These are phyloP conservation scores for Liasis olivaceus DNA, from an alignment of 2,797 vertebrate species.

Conservation along the genomic window DNA sequence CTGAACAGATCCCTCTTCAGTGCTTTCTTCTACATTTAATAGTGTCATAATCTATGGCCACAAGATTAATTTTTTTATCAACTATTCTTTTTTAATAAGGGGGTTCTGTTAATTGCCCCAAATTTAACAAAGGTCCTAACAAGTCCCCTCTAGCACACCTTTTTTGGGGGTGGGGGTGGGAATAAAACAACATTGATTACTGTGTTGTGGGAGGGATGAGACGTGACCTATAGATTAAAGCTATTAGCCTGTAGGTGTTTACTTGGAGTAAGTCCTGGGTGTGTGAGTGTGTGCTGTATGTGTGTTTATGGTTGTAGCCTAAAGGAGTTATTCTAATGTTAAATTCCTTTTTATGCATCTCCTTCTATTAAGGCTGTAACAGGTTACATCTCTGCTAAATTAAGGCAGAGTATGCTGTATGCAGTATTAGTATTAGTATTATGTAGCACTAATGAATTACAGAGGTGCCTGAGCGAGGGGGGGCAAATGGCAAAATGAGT, in stretches of 20 bases:
- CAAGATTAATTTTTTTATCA: not conserved
- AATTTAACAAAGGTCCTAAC: not conserved
- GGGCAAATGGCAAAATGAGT: not conserved
- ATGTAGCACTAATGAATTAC: not conserved
- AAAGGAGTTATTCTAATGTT: not conserved
- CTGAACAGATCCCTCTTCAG: not conserved
- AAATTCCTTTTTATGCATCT: not conserved
- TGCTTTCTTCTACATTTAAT: not conserved
- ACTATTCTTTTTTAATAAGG: not conserved
- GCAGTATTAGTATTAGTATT: too few relatives aligned
- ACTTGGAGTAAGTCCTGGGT: not conserved
- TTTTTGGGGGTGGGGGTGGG: not conserved
- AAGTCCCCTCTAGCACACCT: not conserved
- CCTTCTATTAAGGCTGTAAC: not conserved
- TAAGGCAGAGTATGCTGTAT: not conserved
- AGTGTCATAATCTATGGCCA: not conserved
- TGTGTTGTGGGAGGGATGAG: too few relatives aligned
- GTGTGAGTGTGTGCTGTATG: not conserved
- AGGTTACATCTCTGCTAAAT: not conserved
- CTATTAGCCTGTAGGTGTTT: not conserved
- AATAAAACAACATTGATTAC: not conserved
- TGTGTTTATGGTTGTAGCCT: not conserved
- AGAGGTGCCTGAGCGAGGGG: not conserved
- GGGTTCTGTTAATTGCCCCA: not conserved
- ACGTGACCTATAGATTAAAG: not conserved